Evolutionary conservation across 2,888 invertebrate species (phyloP).

Genomic region (Trichopoda pennipes): DNA sequence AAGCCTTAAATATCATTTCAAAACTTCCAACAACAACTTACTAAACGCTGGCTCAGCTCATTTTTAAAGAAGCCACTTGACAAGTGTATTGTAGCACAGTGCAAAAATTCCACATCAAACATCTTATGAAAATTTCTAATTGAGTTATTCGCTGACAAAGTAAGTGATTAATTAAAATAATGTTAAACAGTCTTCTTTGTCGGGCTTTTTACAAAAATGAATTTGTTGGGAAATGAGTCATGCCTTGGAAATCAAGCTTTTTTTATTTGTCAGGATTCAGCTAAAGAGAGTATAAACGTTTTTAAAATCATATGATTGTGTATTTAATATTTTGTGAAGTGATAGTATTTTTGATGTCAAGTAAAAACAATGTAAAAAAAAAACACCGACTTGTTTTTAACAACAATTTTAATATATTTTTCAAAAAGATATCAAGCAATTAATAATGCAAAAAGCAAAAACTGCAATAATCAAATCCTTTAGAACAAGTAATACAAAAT

Average conservation of each 20-base stretch:
- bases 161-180: slow-evolving; percentile 22
- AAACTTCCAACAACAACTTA: no score
- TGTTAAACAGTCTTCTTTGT: slow-evolving; percentile 5
- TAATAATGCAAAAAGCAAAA: background rate
- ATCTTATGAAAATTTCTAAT: slow-evolving; percentile 26
- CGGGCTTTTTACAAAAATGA: slow-evolving; percentile 13
- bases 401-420: background rate
- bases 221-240: slow-evolving; percentile 27
- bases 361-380: background rate
- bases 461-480: background rate
- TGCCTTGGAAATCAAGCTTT: background rate
- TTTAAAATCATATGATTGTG: background rate
- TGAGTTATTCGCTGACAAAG: slow-evolving; percentile 15
- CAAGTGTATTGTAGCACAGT: slow-evolving; percentile 15
- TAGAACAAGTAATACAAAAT: no score
- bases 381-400: background rate
- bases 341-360: slow-evolving; percentile 14
- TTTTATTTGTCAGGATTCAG: background rate
- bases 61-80: background rate
- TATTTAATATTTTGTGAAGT: slow-evolving; percentile 9
- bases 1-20: no score
- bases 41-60: no score
- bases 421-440: background rate
- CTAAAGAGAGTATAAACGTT: background rate
- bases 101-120: background rate